Evolutionary conservation across 2,113 vertebrate genomes (phyloP).

Genomic region (Periophthalmodon schlosseri): DNA sequence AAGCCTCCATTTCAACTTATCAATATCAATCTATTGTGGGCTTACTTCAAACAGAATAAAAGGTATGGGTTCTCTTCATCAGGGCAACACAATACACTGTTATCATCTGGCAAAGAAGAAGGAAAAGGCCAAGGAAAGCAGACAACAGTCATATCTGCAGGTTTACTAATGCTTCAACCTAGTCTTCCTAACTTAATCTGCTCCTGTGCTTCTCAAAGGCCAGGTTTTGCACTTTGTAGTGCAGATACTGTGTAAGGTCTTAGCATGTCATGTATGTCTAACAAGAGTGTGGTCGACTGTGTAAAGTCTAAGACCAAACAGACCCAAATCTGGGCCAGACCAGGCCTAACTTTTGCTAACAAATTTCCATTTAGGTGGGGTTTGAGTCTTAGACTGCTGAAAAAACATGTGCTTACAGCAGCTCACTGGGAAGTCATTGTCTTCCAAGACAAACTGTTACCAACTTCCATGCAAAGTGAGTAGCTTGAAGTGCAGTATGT

Average conservation of each 20-base stretch:
- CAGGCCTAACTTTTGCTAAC: not conserved
- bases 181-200: slow-evolving; percentile 31
- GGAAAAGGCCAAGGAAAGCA: slow-evolving; percentile 26
- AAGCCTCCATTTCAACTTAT: slow-evolving; percentile 60
- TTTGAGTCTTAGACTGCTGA: not conserved
- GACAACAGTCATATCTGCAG: slow-evolving; percentile 27
- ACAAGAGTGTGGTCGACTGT: too few relatives aligned
- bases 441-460: not conserved
- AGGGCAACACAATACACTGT: slow-evolving; percentile 48
- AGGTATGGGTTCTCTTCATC: slow-evolving; percentile 52
- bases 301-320: not conserved
- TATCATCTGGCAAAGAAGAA: slow-evolving; percentile 32
- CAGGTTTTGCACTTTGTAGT: not conserved
- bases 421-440: not conserved
- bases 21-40: slow-evolving; percentile 52
- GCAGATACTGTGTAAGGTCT: not conserved
- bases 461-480: not conserved
- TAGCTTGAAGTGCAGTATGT: not conserved
- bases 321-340: not conserved
- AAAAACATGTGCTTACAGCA: too few relatives aligned
- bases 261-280: too few relatives aligned
- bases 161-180: slow-evolving; percentile 7
- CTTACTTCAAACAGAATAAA: slow-evolving; percentile 57
- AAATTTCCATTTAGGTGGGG: not conserved
- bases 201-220: slow-evolving; percentile 37